Evolutionary conservation across 2,888 invertebrate genomes (phyloP).

Genomic region (Eupithecia exiguata): DNA sequence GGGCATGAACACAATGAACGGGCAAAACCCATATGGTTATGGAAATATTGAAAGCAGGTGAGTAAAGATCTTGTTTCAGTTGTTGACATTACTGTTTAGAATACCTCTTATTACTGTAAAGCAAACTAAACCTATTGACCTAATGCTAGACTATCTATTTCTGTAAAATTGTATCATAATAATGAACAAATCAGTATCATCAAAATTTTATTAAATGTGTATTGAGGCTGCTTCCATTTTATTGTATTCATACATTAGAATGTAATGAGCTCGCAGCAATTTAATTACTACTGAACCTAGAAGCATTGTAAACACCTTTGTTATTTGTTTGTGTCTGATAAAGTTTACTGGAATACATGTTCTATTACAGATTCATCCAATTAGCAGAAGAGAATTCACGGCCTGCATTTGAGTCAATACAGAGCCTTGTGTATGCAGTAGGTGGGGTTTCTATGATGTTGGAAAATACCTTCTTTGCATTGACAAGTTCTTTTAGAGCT

Average conservation of each 20-base stretch:
- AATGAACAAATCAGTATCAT: no score
- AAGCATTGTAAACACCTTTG: conserved; percentile 1
- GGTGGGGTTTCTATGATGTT: conserved; percentile 98
- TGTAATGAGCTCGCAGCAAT: not conserved
- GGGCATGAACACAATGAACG: conserved; percentile 11
- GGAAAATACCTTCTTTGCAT: conserved; percentile 97
- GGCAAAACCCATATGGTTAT: conserved; percentile 27
- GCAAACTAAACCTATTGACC: not conserved
- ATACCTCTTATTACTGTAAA: not conserved
- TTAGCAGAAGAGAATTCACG: conserved; percentile 95
- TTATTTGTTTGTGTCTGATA: not conserved
- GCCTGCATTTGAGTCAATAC: conserved; percentile 97
- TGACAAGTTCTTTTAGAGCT: conserved; percentile 97
- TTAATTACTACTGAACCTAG: not conserved
- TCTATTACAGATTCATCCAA: conserved; percentile 87
- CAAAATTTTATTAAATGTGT: no score
- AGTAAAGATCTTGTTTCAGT: not conserved
- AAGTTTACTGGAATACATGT: not conserved
- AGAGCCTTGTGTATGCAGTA: conserved; percentile 95
- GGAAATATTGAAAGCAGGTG: conserved; percentile 87
- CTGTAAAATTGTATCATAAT: not conserved
- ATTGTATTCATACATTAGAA: not conserved
- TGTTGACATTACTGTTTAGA: not conserved
- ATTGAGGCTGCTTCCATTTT: not conserved
- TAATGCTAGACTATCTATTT: not conserved